phyloP scores from a whole-genome alignment of 2,797 vertebrate genomes.

The Acanthurus leucopareius region DNA sequence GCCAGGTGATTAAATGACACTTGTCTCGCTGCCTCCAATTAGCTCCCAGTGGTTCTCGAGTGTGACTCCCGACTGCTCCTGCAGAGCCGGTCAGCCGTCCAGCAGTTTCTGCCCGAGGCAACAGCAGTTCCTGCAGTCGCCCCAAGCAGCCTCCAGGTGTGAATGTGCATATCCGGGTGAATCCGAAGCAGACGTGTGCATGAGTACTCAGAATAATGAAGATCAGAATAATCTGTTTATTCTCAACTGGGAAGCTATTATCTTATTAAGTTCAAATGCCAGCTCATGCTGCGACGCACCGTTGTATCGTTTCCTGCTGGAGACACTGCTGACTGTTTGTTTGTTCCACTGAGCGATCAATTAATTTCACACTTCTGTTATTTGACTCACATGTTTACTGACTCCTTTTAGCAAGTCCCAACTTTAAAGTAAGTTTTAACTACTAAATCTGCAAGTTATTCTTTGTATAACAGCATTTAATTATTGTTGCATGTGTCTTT shows the following conservation, averaged over 20 bases:
- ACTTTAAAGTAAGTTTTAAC: background rate
- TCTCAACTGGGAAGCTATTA: constrained; percentile 56
- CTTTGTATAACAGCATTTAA: background rate
- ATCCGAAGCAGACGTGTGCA: constrained; percentile 7
- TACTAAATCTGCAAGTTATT: background rate
- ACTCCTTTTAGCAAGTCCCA: constrained; percentile 7
- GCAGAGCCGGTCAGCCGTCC: constrained; percentile 1
- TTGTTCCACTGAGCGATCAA: constrained; percentile 40
- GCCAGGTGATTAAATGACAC: background rate
- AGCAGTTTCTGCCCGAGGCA: background rate
- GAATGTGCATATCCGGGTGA: background rate
- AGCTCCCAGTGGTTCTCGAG: constrained; percentile 2
- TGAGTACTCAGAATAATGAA: constrained; percentile 20
- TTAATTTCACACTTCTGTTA: constrained; percentile 43
- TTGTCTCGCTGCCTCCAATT: constrained; percentile 1
- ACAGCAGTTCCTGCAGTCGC: background rate
- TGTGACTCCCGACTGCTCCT: background rate
- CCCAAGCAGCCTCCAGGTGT: constrained; percentile 24
- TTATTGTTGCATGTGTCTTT: background rate
- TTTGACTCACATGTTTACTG: constrained; percentile 18
- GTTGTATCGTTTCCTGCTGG: constrained; percentile 26
- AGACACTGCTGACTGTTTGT: constrained; percentile 43
- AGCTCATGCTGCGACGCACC: constrained; percentile 21
- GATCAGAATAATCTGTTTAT: constrained; percentile 38
- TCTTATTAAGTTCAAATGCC: constrained; percentile 63